Base-by-base conservation (phyloP, 2,888 invertebrate species). In the Troilus luridus region DNA sequence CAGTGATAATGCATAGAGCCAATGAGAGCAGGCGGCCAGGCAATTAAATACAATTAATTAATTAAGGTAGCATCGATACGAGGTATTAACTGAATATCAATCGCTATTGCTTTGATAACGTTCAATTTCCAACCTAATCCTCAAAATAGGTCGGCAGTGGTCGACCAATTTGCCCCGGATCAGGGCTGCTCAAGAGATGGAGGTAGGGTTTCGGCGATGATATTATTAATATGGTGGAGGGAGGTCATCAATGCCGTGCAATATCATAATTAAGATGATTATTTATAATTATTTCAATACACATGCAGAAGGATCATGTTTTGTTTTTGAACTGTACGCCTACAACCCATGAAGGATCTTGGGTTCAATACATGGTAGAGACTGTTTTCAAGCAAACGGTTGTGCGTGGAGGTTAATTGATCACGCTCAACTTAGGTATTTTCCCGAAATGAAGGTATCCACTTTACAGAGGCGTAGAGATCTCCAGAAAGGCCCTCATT, bases 31-130 rank as follows among this genome's bases (percentile, higher is more conserved):
- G 7, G 21, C 10, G 56, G 1, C 10, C 56, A n/a, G 56, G 56
- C 56, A 85, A 85, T 85, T 85, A 85, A 85, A 85, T 85, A 85
- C 85, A 85, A 85, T 85, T 85, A 85, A 85, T 85, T 85, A 85
- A 58, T 85, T 41, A 41, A 41, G 41, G 85, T 58, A 58, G 6
- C 85, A 56, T n/a, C 56, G 56, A 85, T 54, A n/a, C 21, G 10
- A 56, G n/a, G n/a, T 89, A 89, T 89, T 89, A 89, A 89, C 89
- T 89, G 89, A 64, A 89, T 89, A 62, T 89, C 89, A 27, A 89
- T 89, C 60, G 41, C 14, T 14, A 54, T 64, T 56, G 54, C 67
- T 89, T 89, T 89, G 89, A 89, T 89, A 89, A 67, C 89, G 67
- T 67, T 21, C 89, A 89, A 89, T 89, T 89, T 62, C 67, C 54